Evolutionary conservation across 2,888 invertebrate genomes (phyloP).

Genomic region (Sabatieria punctata): DNA sequence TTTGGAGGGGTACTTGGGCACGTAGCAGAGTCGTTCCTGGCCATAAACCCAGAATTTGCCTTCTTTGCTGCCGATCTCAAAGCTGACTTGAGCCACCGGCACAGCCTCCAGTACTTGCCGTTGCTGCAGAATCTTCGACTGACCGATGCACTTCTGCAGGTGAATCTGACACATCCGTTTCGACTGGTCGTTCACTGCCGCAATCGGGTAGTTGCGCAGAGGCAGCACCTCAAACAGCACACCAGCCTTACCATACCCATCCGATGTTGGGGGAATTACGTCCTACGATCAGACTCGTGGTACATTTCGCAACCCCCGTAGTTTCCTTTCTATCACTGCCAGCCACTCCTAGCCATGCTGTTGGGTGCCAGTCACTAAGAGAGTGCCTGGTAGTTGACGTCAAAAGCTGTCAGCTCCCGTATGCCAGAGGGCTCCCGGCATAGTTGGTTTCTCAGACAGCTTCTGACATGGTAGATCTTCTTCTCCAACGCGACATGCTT

Average conservation of each 20-base stretch:
- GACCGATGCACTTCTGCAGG: slow-evolving; percentile 23
- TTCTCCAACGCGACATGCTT: too few relatives aligned
- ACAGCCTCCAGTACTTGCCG: slow-evolving; percentile 24
- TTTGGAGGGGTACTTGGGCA: slow-evolving; percentile 27
- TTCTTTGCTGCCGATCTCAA: neutral
- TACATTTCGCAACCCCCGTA: too few relatives aligned
- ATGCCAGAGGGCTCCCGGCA: too few relatives aligned
- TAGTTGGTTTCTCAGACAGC: too few relatives aligned
- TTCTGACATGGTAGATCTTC: too few relatives aligned
- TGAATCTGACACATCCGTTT: slow-evolving; percentile 24
- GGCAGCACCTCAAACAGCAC: slow-evolving; percentile 21
- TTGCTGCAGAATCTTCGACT: slow-evolving; percentile 19
- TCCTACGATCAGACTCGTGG: too few relatives aligned
- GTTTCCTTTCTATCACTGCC: too few relatives aligned
- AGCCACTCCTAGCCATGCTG: too few relatives aligned
- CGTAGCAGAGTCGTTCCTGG: slow-evolving; percentile 22
- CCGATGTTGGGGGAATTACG: too few relatives aligned
- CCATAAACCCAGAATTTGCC: slow-evolving; percentile 30
- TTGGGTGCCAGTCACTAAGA: too few relatives aligned
- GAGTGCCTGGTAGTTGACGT: too few relatives aligned
- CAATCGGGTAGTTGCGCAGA: slow-evolving; percentile 20
- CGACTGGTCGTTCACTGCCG: slow-evolving; percentile 26
- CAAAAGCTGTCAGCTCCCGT: too few relatives aligned
- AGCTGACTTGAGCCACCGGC: slow-evolving; percentile 23
- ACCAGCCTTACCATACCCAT: neutral